Evolutionary conservation across 2,113 vertebrate genomes (phyloP), one percentile per base, ranked within the genome.

Genomic region (Dasyornis broadbenti): DNA sequence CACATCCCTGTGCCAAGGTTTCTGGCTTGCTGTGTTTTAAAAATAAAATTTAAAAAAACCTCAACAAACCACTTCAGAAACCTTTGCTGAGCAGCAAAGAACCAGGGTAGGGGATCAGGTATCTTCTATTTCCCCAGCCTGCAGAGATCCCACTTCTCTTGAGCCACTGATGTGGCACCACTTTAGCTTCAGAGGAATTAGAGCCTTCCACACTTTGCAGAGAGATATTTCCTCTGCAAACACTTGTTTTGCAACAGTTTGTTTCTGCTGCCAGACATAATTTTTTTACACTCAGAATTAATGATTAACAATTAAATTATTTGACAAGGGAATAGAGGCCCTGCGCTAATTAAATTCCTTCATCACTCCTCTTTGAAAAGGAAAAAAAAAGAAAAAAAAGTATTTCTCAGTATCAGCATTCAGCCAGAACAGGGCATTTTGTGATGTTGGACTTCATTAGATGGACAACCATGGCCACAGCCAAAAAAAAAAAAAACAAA

Each of bases 271-370:
- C 60, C 88, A 96, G 60, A 35, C 56, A 5, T 27, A 19, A 16
- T 49, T 69, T 89, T 86, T 68, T 88, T 63, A 37, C 82, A 27
- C 56, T 93, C 92, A 71, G 82, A 93, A 92, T 86, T 95, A 90
- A 96, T 93, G 85, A 94, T 92, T 95, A 96, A 92, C 90, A 84
- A 90, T 93, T 92, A 92, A 71, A 71, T 83, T 84, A 89, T 92
- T 95, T 93, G 86, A 95, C 83, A 83, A 33, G 80, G 72, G 76
- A 92, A 90, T 57, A 82, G 69, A 83, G 15, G 80, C 44, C 37
- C 37, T 9, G 13, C 53, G 92, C 49, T 96, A 94, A 95, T 93
- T 95, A 89, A 96, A 94, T 94, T 90, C 80, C 61, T 93, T 77
- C 61, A 6, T 78, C 65, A 84, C 24, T 90, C 31, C 19, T 77